A percentile compares a stretch with the other conserved stretches of the same genome.
phyloP scores from a whole-genome alignment of 2,797 vertebrate genomes.

The Tapirus indicus region DNA sequence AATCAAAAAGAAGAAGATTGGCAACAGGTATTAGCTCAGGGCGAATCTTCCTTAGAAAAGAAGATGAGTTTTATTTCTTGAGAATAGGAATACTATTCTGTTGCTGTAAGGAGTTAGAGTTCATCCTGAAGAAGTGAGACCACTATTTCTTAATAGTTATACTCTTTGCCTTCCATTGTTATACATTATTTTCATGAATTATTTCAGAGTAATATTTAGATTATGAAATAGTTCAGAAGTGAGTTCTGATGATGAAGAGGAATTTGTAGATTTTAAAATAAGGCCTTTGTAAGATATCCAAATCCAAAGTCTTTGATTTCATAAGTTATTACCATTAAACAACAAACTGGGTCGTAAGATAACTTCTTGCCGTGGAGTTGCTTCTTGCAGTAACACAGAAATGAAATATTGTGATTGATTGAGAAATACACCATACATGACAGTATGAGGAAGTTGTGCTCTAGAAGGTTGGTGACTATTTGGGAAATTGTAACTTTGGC shows the following conservation, averaged over 20 bases:
- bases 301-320: neutral
- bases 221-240: neutral
- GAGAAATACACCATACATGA: fast-evolving
- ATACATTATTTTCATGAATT: neutral
- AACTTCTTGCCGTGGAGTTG: neutral
- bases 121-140: neutral
- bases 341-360: neutral
- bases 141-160: neutral
- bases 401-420: neutral
- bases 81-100: neutral
- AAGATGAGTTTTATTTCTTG: neutral
- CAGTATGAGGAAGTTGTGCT: neutral
- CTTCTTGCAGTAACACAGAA: neutral
- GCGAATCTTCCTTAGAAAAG: too few species aligned
- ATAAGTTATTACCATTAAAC: neutral
- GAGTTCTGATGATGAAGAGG: neutral
- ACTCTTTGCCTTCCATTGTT: neutral
- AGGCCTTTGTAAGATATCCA: neutral
- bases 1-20: too few species aligned
- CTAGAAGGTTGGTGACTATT: neutral
- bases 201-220: neutral
- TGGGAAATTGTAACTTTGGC: slow-evolving; percentile 1
- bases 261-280: slow-evolving; percentile 24
- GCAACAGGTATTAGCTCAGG: too few species aligned
- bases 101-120: neutral